Percentiles rank a stretch among this genome's conserved stretches.
Conservation (phyloP, 2,888 invertebrate genomes). For the Cataglyphis albicans region DNA sequence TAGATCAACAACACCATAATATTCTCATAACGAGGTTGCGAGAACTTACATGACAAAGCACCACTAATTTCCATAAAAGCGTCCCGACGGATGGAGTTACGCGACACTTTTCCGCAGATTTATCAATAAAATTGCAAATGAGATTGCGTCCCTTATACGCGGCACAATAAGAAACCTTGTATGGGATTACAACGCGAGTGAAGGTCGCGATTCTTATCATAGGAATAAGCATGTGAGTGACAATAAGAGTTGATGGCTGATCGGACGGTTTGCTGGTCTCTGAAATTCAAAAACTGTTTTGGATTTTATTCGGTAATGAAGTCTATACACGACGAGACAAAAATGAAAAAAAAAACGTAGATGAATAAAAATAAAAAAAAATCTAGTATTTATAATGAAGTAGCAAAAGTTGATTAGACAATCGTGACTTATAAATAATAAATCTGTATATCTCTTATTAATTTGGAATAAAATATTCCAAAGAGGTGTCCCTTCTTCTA, state of each 20-base stretch:
- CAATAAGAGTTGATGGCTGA: constrained; percentile 8
- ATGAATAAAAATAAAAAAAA: constrained; percentile 9
- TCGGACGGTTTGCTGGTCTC: background rate
- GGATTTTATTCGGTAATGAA: background rate
- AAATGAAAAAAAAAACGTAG: constrained; percentile 13
- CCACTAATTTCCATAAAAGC: constrained; percentile 45
- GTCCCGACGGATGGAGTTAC: constrained; percentile 32
- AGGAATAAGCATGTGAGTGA: background rate
- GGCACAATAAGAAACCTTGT: constrained; percentile 26
- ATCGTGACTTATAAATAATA: background rate
- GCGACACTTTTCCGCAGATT: constrained; percentile 46
- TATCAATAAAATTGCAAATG: constrained; percentile 56
- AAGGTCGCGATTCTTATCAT: background rate
- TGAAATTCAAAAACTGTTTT: background rate
- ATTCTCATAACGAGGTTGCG: constrained; percentile 32
- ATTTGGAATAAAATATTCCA: background rate
- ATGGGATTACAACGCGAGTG: background rate
- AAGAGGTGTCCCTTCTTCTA: background rate
- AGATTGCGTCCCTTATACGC: constrained; percentile 1
- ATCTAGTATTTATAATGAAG: background rate
- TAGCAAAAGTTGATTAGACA: background rate
- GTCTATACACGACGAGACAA: background rate
- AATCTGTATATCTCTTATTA: background rate
- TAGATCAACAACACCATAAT: constrained; percentile 45
- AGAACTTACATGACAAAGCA: constrained; percentile 37